Evolutionary conservation across 2,113 vertebrate genomes (phyloP).

Genomic region (Megalops atlanticus): DNA sequence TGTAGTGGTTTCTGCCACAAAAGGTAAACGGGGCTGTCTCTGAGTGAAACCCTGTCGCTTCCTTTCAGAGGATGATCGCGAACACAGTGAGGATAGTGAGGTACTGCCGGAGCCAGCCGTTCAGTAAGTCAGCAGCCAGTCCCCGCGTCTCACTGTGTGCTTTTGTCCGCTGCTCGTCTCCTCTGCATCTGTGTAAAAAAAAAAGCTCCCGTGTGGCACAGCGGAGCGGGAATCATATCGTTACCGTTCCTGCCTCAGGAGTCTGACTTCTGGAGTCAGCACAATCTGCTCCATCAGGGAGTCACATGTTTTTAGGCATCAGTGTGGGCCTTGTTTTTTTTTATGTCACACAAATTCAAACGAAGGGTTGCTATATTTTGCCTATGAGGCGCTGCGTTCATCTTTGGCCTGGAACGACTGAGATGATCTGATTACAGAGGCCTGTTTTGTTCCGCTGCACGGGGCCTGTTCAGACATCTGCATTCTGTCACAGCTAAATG

Average conservation of each 20-base stretch:
- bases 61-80: conserved; percentile 92
- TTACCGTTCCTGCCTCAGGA: no score
- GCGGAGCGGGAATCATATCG: neutral
- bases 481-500: no score
- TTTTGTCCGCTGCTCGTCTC: neutral
- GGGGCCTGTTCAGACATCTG: neutral
- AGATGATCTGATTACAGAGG: neutral
- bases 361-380: neutral
- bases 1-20: neutral
- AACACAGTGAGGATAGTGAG: conserved; percentile 90
- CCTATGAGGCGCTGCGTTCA: neutral
- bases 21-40: neutral
- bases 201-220: neutral
- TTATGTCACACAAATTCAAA: neutral
- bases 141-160: neutral
- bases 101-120: conserved; percentile 89
- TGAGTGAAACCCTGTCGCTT: neutral
- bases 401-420: neutral
- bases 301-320: neutral
- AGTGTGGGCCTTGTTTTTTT: neutral
- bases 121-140: conserved; percentile 82
- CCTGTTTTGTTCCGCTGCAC: neutral
- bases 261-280: no score
- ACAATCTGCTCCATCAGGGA: no score
- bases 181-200: neutral